These are phyloP conservation scores for Scaptomyza pallida DNA, from an alignment of 1,140 invertebrate genomes.

Conservation along the genomic window DNA sequence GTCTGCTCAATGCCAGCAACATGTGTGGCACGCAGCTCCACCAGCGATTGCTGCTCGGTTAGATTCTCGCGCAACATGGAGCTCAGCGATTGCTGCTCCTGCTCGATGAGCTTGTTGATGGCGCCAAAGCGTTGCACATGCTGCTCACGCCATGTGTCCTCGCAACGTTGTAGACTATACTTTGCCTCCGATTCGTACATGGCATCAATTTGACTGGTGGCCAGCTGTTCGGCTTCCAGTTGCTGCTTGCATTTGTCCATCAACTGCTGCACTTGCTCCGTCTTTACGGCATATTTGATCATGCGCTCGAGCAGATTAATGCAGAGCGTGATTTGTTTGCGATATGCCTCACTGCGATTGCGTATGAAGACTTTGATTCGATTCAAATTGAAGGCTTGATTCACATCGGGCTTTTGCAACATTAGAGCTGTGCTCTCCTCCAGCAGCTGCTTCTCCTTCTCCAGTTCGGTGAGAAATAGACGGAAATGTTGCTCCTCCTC, in stretches of 20 bases:
- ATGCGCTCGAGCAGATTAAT: slow-evolving; percentile 70
- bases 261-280: slow-evolving; percentile 47
- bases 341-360: slow-evolving; percentile 69
- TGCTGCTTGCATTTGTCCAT: slow-evolving; percentile 55
- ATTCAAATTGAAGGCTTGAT: slow-evolving; percentile 67
- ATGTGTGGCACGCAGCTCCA: slow-evolving; percentile 83
- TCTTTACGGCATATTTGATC: slow-evolving; percentile 47
- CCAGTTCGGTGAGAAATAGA: slow-evolving; percentile 54
- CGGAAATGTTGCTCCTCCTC: slow-evolving; percentile 68
- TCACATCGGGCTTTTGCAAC: slow-evolving; percentile 33
- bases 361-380: slow-evolving; percentile 77
- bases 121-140: slow-evolving; percentile 60
- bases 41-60: slow-evolving; percentile 77
- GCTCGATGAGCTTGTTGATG: slow-evolving; percentile 55
- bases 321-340: slow-evolving; percentile 68
- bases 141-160: slow-evolving; percentile 72
- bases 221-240: slow-evolving; percentile 55
- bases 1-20: slow-evolving; percentile 83
- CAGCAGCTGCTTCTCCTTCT: slow-evolving; percentile 66
- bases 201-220: slow-evolving; percentile 61
- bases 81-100: slow-evolving; percentile 46
- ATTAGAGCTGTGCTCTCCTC: slow-evolving; percentile 65
- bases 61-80: slow-evolving; percentile 77
- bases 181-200: slow-evolving; percentile 84
- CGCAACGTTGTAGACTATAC: slow-evolving; percentile 58